Percentiles rank a stretch among this genome's conserved stretches.
Conservation (phyloP, 2,113 vertebrate species). For the Seriola aureovittata region DNA sequence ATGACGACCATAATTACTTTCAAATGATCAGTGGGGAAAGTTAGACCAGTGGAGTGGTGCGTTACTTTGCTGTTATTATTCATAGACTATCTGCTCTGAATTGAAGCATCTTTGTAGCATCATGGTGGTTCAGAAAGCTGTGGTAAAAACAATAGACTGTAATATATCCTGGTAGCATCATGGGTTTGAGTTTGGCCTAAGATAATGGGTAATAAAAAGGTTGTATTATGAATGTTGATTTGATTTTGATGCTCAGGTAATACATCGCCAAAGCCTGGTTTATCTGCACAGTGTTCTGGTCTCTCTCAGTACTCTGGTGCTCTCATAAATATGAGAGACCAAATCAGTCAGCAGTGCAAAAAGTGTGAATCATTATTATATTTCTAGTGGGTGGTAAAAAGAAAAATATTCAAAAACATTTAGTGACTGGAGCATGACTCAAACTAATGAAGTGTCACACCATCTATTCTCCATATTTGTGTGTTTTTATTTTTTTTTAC, state of each 20-base stretch:
- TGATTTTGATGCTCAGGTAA: not conserved
- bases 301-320: not conserved
- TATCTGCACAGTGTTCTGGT: not conserved
- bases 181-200: not conserved
- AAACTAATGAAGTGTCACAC: not conserved
- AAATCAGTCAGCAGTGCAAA: not conserved
- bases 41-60: not conserved
- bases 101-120: slow-evolving; percentile 1
- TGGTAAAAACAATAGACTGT: not conserved
- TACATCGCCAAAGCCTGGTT: not conserved
- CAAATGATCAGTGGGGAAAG: not conserved
- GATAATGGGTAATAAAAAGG: not conserved
- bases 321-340: not conserved
- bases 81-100: not conserved
- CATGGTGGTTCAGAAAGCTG: not conserved
- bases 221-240: not conserved
- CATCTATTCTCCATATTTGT: not conserved
- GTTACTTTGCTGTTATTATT: not conserved
- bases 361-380: not conserved
- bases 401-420: not conserved
- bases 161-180: no score
- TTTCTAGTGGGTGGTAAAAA: not conserved
- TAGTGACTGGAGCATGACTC: not conserved
- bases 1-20: not conserved
- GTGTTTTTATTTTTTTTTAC: not conserved